Conservation (phyloP, 2,113 vertebrate species). For the Catagonus wagneri region DNA sequence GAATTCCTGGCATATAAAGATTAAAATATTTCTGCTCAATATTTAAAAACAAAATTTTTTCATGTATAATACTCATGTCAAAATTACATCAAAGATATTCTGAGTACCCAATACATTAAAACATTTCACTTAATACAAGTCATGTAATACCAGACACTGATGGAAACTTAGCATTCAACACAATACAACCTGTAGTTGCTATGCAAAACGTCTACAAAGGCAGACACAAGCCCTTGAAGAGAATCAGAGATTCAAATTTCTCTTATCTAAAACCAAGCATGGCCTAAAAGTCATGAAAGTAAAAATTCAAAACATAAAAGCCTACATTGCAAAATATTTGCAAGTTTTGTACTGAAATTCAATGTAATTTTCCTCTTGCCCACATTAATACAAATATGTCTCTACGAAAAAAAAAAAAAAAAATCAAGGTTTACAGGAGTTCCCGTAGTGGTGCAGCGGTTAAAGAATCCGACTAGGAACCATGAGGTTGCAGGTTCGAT, state of each 20-base stretch:
- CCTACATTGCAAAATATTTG: constrained; percentile 4
- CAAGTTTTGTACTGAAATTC: constrained; percentile 53
- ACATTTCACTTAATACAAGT: constrained; percentile 54
- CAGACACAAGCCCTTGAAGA: background rate
- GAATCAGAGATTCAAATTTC: constrained; percentile 52
- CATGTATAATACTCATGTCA: constrained; percentile 14
- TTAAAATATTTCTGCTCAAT: constrained; percentile 53
- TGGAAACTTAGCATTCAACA: constrained; percentile 56
- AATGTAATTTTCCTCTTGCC: constrained; percentile 20
- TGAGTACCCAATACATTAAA: constrained; percentile 43
- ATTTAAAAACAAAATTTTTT: constrained; percentile 62
- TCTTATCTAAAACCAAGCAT: constrained; percentile 4
- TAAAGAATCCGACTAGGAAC: too few relatives aligned
- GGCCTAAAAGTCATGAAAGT: constrained; percentile 23
- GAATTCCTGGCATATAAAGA: background rate
- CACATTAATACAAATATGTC: constrained; percentile 36
- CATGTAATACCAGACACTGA: background rate
- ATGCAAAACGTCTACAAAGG: constrained; percentile 34
- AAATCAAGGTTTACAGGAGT: too few relatives aligned
- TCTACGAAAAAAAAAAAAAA: background rate
- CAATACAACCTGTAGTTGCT: background rate
- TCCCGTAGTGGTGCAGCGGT: too few relatives aligned
- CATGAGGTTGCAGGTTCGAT: too few relatives aligned
- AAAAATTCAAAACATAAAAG: constrained; percentile 56
- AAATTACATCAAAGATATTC: constrained; percentile 18